These are phyloP conservation scores for Cryptosula pallasiana DNA, from an alignment of 2,888 invertebrate species.

Conservation along the genomic window DNA sequence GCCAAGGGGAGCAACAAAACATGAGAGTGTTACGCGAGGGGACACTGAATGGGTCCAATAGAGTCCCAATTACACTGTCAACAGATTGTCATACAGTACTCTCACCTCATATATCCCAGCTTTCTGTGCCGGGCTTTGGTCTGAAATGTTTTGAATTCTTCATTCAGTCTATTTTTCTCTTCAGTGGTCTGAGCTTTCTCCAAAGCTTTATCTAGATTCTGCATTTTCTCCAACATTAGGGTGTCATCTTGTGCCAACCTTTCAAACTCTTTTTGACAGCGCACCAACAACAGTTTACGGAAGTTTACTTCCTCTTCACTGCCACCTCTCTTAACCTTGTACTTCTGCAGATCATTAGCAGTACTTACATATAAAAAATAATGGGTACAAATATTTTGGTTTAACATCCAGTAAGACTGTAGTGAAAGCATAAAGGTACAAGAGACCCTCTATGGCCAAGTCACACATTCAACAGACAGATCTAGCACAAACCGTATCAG, in stretches of 20 bases:
- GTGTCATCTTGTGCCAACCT: slow-evolving; percentile 70
- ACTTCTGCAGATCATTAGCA: neutral
- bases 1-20: too few species aligned
- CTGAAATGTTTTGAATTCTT: slow-evolving; percentile 70
- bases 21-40: too few species aligned
- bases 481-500: too few species aligned
- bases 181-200: slow-evolving; percentile 50
- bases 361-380: too few species aligned
- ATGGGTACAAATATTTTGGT: too few species aligned
- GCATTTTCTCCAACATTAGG: slow-evolving; percentile 36
- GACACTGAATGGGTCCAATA: too few species aligned
- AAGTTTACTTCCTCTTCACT: slow-evolving; percentile 60
- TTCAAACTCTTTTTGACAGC: slow-evolving; percentile 86
- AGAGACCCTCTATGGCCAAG: too few species aligned
- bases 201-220: slow-evolving; percentile 36
- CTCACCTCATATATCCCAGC: slow-evolving; percentile 79
- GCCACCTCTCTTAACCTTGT: neutral
- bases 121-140: slow-evolving; percentile 74
- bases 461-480: too few species aligned
- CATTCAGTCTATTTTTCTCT: slow-evolving; percentile 66
- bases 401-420: too few species aligned
- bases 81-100: too few species aligned
- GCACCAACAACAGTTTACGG: slow-evolving; percentile 70
- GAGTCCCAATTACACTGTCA: too few species aligned
- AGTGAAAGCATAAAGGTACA: too few species aligned